Evolutionary conservation across 2,888 invertebrate genomes (phyloP).

Genomic region (Drosophila tanythrix): DNA sequence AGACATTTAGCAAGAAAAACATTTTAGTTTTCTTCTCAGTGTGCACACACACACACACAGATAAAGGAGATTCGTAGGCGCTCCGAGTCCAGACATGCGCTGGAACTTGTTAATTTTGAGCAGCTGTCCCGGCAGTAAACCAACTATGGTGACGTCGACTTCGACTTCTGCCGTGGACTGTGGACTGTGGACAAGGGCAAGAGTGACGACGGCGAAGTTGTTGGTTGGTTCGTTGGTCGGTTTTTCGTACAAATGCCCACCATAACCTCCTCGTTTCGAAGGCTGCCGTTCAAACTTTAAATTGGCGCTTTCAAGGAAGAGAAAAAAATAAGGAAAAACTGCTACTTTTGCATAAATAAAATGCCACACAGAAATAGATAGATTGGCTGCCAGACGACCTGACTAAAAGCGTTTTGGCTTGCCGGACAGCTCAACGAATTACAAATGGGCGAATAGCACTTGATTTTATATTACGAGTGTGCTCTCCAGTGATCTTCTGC

Average conservation of each 20-base stretch:
- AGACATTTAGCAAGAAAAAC: neutral
- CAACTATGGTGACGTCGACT: conserved; percentile 32
- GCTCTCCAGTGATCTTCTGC: conserved; percentile 44
- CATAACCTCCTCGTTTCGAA: conserved; percentile 10
- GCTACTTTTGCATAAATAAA: conserved; percentile 76
- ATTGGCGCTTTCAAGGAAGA: conserved; percentile 56
- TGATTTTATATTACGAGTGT: conserved; percentile 55
- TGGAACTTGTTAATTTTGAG: conserved; percentile 79
- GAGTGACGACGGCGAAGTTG: conserved; percentile 51
- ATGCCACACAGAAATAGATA: conserved; percentile 62
- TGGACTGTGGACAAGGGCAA: conserved; percentile 37
- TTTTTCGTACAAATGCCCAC: conserved; percentile 43
- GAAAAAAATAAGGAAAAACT: conserved; percentile 22
- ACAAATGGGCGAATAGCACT: conserved; percentile 47
- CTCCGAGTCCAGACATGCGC: conserved; percentile 60
- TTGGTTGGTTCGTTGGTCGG: conserved; percentile 50
- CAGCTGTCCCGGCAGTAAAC: conserved; percentile 75
- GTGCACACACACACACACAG: conserved; percentile 5
- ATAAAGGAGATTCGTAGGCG: conserved; percentile 30
- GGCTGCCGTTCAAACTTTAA: conserved; percentile 55
- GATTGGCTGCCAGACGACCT: conserved; percentile 43
- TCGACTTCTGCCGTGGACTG: conserved; percentile 5
- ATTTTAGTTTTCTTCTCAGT: neutral
- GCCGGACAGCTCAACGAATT: conserved; percentile 45
- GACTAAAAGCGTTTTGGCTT: conserved; percentile 34